Evolutionary conservation across 30 jellyfish, hydroid and myxozoan genomes (phyloP).

Genomic region (Sanderia malayensis): DNA sequence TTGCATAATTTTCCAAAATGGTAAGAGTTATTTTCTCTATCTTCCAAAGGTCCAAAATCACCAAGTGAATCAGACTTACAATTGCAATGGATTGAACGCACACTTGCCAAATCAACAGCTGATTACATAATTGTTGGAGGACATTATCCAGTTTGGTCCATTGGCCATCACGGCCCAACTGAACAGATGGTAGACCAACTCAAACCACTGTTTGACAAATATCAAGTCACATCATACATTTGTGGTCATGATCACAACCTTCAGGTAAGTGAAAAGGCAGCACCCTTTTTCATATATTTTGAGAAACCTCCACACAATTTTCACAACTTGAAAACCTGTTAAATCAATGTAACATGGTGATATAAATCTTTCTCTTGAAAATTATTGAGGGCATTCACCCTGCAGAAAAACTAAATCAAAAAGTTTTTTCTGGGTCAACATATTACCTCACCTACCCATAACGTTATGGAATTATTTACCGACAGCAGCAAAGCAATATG

Average conservation of each 20-base stretch:
- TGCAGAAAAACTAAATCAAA: no score
- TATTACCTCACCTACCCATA: no score
- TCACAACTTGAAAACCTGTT: no score
- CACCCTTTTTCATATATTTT: no score
- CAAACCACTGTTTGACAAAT: constrained; percentile 84
- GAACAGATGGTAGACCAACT: constrained; percentile 61
- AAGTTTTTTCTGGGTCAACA: no score
- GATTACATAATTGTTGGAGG: constrained; percentile 94
- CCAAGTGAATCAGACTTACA: constrained; percentile 48
- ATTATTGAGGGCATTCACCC: no score
- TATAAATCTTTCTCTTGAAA: no score
- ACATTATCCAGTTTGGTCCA: constrained; percentile 92
- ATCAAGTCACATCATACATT: constrained; percentile 76
- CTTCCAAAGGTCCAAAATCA: constrained; percentile 64
- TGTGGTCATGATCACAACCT: constrained; percentile 94
- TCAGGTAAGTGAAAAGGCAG: constrained; percentile 79
- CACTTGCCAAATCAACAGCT: constrained; percentile 59
- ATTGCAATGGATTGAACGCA: constrained; percentile 75
- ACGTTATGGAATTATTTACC: no score
- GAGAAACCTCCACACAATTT: no score
- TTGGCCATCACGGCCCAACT: constrained; percentile 94
- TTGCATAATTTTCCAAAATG: background rate
- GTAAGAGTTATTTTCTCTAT: background rate
- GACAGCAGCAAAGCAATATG: no score
- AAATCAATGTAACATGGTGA: no score